Base-by-base conservation (phyloP, 2,113 vertebrate genomes). In the Cavia porcellus region DNA sequence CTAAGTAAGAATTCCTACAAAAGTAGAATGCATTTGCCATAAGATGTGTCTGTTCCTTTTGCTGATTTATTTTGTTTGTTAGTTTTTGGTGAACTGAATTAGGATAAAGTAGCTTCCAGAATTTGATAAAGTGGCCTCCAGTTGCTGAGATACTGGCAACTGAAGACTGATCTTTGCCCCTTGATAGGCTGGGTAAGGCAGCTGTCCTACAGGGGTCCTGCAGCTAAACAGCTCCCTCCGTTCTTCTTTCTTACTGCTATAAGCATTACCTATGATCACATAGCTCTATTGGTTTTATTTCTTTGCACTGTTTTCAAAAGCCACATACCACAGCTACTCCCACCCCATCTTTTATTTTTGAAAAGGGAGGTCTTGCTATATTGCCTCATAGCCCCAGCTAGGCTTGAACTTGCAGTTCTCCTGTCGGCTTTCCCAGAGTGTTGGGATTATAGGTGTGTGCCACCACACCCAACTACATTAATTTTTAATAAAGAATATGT, bases 71-170 rank as follows among this genome's bases (percentile, higher is more conserved):
- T 42, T 70, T 80, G 5, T 55, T 0, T 74, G 32, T 86, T 38
- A 59, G 24, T 57, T 79, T 80, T 68, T 79, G 32, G 22, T 84
- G 77, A 90, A 82, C 68, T 87, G 72, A 45, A 42, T 50, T 83
- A 95, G 57, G 45, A 68, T 90, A 82, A 45, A 84, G 70, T 19
- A 70, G 45, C 85, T 88, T 92, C 55, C 30, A 95, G 93, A 95
- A 85, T 77, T 92, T 70, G 90, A 52, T 87, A 92, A 22, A 52
- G 50, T 52, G 50, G 50, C 14, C 17, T 55, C 55, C 14, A 55
- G 55, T 55, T 59, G 20, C 14, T 20, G 11, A 59, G 30, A 61
- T 47, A 24, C 22, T 47, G 66, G 59, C 86, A 92, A 30, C 50
- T 57, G 85, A 90, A 88, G 75, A 45, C 25, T 45, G 87, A 89